Percentiles rank a stretch among this genome's conserved stretches.
phyloP scores from a whole-genome alignment of 2,888 invertebrate species.

The Agapostemon virescens region DNA sequence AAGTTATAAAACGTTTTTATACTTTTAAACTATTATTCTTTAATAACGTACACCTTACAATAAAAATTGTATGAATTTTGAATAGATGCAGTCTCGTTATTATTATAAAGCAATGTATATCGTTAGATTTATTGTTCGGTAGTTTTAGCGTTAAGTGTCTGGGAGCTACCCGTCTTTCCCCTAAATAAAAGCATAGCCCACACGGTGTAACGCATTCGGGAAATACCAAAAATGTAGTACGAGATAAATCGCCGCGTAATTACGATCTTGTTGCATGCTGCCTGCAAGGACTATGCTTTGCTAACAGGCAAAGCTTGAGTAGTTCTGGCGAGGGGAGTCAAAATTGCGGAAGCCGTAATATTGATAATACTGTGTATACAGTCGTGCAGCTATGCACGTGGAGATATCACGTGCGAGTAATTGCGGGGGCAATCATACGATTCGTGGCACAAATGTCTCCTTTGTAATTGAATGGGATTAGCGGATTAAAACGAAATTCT shows the following conservation, averaged over 20 bases:
- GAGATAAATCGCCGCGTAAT: constrained; percentile 69
- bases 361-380: constrained; percentile 30
- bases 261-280: constrained; percentile 66
- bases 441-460: not conserved
- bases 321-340: constrained; percentile 15
- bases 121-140: no score
- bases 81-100: no score
- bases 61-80: no score
- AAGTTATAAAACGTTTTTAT: no score
- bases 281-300: constrained; percentile 37
- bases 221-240: not conserved
- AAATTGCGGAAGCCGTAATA: constrained; percentile 31
- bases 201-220: not conserved
- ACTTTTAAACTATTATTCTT: no score
- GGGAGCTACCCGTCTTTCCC: no score
- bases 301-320: constrained; percentile 21
- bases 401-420: constrained; percentile 23
- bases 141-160: no score
- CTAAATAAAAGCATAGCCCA: constrained; percentile 20
- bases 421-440: constrained; percentile 14
- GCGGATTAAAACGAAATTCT: not conserved
- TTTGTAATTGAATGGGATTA: not conserved
- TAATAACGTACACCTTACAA: no score
- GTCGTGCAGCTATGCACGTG: not conserved
- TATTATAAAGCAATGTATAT: no score